Evolutionary conservation across 2,113 vertebrate species (phyloP).

Genomic region (Pachyramphus minor): DNA sequence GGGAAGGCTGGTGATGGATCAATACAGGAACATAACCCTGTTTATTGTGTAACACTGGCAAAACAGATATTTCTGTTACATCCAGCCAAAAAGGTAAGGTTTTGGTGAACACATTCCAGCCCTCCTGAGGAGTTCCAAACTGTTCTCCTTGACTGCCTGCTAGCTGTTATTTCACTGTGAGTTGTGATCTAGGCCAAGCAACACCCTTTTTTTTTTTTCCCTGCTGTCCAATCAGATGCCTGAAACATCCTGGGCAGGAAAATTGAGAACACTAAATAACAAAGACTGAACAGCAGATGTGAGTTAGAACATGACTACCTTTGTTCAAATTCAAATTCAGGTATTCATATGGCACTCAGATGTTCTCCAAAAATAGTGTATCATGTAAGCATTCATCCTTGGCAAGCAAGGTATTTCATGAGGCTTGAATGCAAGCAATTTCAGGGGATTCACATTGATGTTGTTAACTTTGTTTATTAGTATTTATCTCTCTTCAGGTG

Average conservation of each 20-base stretch:
- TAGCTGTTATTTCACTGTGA: not conserved
- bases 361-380: not conserved
- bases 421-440: not conserved
- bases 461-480: not conserved
- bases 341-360: not conserved
- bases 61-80: not conserved
- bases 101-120: not conserved
- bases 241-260: not conserved
- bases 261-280: not conserved
- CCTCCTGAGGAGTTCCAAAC: not conserved
- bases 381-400: accelerated
- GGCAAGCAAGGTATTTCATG: not conserved
- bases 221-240: not conserved
- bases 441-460: not conserved
- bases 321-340: not conserved
- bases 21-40: not conserved
- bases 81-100: not conserved
- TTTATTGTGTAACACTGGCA: not conserved
- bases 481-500: not conserved
- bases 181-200: not conserved
- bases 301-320: not conserved
- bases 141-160: not conserved
- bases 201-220: not conserved
- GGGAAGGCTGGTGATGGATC: not conserved
- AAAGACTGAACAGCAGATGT: not conserved